These are phyloP conservation scores for Adelosebastes latens DNA, from an alignment of 2,797 vertebrate species.

Conservation along the genomic window DNA sequence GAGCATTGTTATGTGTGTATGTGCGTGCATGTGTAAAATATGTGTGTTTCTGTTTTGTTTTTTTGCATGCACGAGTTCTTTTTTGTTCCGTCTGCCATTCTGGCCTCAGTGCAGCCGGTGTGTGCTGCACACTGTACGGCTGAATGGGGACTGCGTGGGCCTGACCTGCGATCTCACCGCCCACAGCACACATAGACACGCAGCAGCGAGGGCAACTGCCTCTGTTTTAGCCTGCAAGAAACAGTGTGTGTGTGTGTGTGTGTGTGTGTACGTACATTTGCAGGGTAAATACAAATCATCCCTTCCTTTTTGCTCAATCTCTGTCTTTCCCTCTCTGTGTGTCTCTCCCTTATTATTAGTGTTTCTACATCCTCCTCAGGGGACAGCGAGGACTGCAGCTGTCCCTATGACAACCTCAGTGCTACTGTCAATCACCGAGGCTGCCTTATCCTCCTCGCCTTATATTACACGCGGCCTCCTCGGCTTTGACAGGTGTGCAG, in stretches of 20 bases:
- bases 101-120: conserved; percentile 59
- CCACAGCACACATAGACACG: conserved; percentile 70
- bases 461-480: conserved; percentile 39
- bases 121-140: conserved; percentile 71
- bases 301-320: conserved; percentile 12
- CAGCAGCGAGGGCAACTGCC: conserved; percentile 52
- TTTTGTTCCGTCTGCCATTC: conserved; percentile 70
- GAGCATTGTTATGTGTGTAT: neutral
- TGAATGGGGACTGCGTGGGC: conserved; percentile 84
- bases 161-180: conserved; percentile 82
- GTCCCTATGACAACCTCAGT: conserved; percentile 78
- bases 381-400: conserved; percentile 63
- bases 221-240: conserved; percentile 54
- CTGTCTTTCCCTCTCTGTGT: conserved; percentile 22
- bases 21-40: neutral
- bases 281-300: conserved; percentile 51
- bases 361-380: conserved; percentile 67
- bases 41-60: neutral
- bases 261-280: conserved; percentile 11
- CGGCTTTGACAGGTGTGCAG: conserved; percentile 67
- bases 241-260: neutral
- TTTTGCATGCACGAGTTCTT: conserved; percentile 39
- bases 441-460: conserved; percentile 52
- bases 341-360: conserved; percentile 59
- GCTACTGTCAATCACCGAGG: conserved; percentile 62